These are phyloP conservation scores for Actenoides hombroni DNA, from an alignment of 2,113 vertebrate species.

Conservation along the genomic window DNA sequence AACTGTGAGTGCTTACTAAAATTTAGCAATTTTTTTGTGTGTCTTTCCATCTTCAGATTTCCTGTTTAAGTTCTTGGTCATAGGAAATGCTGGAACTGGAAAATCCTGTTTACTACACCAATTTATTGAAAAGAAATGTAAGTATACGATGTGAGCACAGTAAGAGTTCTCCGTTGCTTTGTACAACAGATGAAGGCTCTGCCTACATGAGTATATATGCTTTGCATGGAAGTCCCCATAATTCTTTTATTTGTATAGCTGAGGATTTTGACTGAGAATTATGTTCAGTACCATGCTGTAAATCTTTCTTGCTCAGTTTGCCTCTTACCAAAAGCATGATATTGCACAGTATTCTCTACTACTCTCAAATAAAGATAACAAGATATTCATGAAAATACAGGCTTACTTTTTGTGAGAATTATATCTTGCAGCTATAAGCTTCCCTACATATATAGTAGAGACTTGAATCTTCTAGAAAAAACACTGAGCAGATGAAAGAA, in stretches of 20 bases:
- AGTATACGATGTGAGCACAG: conserved; percentile 33
- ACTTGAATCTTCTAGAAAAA: neutral
- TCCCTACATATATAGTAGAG: neutral
- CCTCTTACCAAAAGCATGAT: neutral
- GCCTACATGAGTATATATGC: neutral
- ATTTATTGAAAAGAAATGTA: conserved; percentile 83
- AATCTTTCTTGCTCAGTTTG: neutral
- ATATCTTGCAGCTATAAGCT: neutral
- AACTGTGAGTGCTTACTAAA: neutral
- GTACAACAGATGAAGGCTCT: neutral
- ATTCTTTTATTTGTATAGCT: neutral
- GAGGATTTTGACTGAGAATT: neutral
- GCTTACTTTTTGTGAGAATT: neutral
- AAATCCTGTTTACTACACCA: conserved; percentile 82
- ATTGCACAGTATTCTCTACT: neutral
- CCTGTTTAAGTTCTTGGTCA: conserved; percentile 83
- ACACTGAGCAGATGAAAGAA: neutral
- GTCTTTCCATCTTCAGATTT: conserved; percentile 71
- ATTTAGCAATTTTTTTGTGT: neutral
- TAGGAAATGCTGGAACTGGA: conserved; percentile 82
- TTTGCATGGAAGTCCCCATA: neutral
- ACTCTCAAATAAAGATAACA: neutral
- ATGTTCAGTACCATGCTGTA: neutral
- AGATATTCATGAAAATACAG: neutral
- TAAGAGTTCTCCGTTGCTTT: neutral